Evolutionary conservation across 2,113 vertebrate species (phyloP), one percentile per base, ranked within the genome.

Genomic region (Actinemys pallida): DNA sequence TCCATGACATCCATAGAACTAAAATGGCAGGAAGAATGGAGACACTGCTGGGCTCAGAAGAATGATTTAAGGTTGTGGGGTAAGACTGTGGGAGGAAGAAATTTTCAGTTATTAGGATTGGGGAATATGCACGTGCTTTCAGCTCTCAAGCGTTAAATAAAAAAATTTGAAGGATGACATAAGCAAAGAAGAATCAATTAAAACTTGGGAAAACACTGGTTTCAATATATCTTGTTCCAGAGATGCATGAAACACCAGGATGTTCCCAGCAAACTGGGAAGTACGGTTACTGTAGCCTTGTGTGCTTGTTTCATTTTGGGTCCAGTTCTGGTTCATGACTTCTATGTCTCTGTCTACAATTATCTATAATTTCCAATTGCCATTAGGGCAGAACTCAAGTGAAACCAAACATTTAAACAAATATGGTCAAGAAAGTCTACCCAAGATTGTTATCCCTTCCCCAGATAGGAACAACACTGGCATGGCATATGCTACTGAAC

Each of bases 11-110:
- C 86, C 53, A 53, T 12, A 53, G 89, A 96, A 87, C 42, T 86
- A 96, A 96, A 97, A 84, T 47, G 78, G 56, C 78, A 83, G 49
- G 45, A 47, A 96, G 35, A 93, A 84, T 1, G 87, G 69, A 81
- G n/a, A 42, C 50, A 53, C 50, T 90, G 87, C 90, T 80, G 54
- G 69, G 78, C 45, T 47, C 86, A 94, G 4, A 12, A 8, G 80
- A 81, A 84, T 47, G n/a, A 82, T 80, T 31, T n/a, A 88, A 39
- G 19, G n/a, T 29, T 92, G 76, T 25, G 22, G 10, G 22, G 24
- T 39, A 72, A 22, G 17, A 39, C 35, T 78, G 22, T 24, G 12
- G 11, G 75, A 78, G 39, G 3, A 96, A 86, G 47, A 78, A 47
- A 80, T 42, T 76, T 27, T 25, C 42, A 27, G 7, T 93, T n/a